A percentile compares a stretch with the other conserved stretches of the same genome.
Evolutionary conservation across 2,888 invertebrate species (phyloP).

Genomic region (Spodoptera littoralis): DNA sequence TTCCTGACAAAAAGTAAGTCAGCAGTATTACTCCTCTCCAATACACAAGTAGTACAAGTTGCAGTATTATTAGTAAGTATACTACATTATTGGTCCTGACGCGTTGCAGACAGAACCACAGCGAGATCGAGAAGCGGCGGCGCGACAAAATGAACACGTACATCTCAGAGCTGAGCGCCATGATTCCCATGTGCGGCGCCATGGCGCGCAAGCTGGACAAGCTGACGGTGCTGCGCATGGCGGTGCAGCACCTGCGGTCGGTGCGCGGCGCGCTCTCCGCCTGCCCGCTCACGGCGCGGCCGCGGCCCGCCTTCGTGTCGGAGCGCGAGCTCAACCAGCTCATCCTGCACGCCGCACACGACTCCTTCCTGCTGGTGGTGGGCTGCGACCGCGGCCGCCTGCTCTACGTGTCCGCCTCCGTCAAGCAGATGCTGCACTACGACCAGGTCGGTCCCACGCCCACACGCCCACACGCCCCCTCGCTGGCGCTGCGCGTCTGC

Average conservation of each 20-base stretch:
- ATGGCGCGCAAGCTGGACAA: constrained; percentile 98
- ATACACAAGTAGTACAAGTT: no score
- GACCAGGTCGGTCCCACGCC: constrained; percentile 90
- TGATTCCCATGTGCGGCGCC: constrained; percentile 98
- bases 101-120: constrained; percentile 95
- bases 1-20: constrained; percentile 79
- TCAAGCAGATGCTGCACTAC: constrained; percentile 94
- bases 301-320: constrained; percentile 94
- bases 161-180: constrained; percentile 95
- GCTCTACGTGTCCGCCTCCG: constrained; percentile 96
- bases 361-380: constrained; percentile 97
- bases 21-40: no score
- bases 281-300: constrained; percentile 93
- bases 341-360: constrained; percentile 94
- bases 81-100: neutral
- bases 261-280: constrained; percentile 79
- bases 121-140: constrained; percentile 98
- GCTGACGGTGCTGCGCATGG: constrained; percentile 96
- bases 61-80: no score
- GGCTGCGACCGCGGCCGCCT: constrained; percentile 97
- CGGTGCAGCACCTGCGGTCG: constrained; percentile 96
- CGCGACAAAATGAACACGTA: constrained; percentile 99
- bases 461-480: neutral
- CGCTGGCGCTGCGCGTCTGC: neutral
- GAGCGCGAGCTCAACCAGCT: constrained; percentile 96